Conservation (phyloP, 2,113 vertebrate species). For the Sinosuthora webbiana region DNA sequence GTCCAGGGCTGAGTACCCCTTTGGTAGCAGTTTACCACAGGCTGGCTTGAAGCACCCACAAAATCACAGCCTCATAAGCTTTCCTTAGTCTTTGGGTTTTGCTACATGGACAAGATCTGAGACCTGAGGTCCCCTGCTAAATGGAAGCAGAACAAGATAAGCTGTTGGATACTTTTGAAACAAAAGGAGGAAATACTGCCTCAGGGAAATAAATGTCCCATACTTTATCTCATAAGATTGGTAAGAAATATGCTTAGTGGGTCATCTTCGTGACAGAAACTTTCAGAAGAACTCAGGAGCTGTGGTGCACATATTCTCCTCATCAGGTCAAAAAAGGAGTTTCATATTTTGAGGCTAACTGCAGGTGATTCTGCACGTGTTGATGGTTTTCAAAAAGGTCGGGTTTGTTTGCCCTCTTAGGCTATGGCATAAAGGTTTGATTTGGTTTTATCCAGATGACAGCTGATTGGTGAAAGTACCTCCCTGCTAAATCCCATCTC, state of each 20-base stretch:
- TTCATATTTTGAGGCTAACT: background rate
- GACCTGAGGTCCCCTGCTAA: background rate
- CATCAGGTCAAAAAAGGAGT: background rate
- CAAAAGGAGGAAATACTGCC: background rate
- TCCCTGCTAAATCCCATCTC: background rate
- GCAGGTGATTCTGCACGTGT: background rate
- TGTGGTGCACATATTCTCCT: background rate
- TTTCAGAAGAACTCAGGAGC: background rate
- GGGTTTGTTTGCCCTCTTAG: background rate
- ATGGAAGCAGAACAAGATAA: background rate
- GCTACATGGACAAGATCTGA: background rate
- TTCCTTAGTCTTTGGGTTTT: background rate
- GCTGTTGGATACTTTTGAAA: background rate
- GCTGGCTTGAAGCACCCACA: background rate
- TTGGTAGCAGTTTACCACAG: background rate
- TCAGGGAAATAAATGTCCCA: background rate
- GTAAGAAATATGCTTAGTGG: background rate
- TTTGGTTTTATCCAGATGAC: background rate
- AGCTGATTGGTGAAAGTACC: background rate
- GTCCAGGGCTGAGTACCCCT: background rate
- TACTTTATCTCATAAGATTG: background rate
- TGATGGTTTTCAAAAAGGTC: background rate
- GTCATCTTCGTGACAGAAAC: background rate
- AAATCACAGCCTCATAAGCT: background rate
- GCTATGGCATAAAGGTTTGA: background rate